Conservation (phyloP, 2,888 invertebrate genomes). For the Dryococelus australis region DNA sequence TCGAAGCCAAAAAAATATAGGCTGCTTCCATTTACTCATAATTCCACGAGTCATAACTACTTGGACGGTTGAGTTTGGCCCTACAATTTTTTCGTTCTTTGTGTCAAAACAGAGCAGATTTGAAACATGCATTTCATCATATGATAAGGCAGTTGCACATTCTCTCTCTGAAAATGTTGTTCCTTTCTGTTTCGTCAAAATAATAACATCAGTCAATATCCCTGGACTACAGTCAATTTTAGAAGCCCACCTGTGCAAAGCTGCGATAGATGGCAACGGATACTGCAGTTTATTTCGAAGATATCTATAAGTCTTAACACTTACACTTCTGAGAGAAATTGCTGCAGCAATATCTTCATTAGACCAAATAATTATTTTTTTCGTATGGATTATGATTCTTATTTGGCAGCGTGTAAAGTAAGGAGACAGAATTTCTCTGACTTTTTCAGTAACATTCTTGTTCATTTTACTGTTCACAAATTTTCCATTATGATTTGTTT, state of each 20-base stretch:
- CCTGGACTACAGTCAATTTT: slow-evolving; percentile 47
- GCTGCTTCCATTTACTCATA: slow-evolving; percentile 49
- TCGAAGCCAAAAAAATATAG: slow-evolving; percentile 51
- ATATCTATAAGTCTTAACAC: slow-evolving; percentile 32
- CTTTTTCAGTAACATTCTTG: background rate
- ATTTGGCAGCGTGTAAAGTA: slow-evolving; percentile 31
- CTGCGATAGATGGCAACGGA: slow-evolving; percentile 40
- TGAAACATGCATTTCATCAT: slow-evolving; percentile 50
- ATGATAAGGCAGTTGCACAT: slow-evolving; percentile 46
- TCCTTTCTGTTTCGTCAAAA: slow-evolving; percentile 34
- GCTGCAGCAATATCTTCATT: slow-evolving; percentile 33
- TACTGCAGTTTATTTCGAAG: slow-evolving; percentile 27
- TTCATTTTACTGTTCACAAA: background rate
- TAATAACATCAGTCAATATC: slow-evolving; percentile 35
- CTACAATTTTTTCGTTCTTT: slow-evolving; percentile 45
- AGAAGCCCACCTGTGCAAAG: slow-evolving; percentile 46
- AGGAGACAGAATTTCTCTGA: background rate
- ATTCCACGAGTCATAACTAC: slow-evolving; percentile 50
- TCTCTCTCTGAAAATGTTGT: slow-evolving; percentile 39
- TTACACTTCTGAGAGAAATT: slow-evolving; percentile 25
- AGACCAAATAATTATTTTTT: slow-evolving; percentile 27
- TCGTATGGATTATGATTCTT: slow-evolving; percentile 2
- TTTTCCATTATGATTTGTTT: background rate
- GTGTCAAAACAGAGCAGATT: slow-evolving; percentile 47
- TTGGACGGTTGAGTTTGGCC: slow-evolving; percentile 48